Evolutionary conservation across 1,140 invertebrate species (phyloP).

Genomic region (Drosophila prosaltans): DNA sequence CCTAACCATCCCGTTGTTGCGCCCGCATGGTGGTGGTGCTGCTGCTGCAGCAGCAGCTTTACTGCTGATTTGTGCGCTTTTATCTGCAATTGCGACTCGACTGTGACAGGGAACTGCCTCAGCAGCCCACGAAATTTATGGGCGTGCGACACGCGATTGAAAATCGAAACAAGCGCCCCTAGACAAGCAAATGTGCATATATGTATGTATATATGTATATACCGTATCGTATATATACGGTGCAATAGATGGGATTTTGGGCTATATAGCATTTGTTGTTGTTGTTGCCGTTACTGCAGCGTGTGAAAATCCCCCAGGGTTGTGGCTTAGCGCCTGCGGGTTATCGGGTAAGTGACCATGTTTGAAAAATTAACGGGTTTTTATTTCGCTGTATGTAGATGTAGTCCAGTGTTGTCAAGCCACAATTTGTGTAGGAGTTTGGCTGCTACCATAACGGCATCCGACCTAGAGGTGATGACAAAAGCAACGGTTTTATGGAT

Average conservation of each 20-base stretch:
- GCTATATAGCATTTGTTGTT: neutral
- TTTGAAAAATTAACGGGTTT: slow-evolving; percentile 41
- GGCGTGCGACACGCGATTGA: slow-evolving; percentile 67
- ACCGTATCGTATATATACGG: slow-evolving; percentile 14
- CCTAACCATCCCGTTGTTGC: neutral
- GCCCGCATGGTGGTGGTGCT: slow-evolving; percentile 54
- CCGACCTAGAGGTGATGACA: slow-evolving; percentile 23
- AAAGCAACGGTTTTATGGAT: neutral
- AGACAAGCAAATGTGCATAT: slow-evolving; percentile 13
- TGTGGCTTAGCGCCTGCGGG: slow-evolving; percentile 63
- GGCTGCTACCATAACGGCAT: slow-evolving; percentile 31
- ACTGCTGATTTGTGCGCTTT: slow-evolving; percentile 56
- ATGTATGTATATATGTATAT: neutral
- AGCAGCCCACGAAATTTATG: slow-evolving; percentile 62
- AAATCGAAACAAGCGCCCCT: slow-evolving; percentile 56
- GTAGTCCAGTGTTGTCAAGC: slow-evolving; percentile 7
- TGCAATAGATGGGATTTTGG: slow-evolving; percentile 3
- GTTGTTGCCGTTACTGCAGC: slow-evolving; percentile 16
- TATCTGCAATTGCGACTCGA: slow-evolving; percentile 37
- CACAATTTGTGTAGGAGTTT: neutral
- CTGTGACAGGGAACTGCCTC: slow-evolving; percentile 17
- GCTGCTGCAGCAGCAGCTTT: slow-evolving; percentile 47
- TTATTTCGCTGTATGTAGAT: slow-evolving; percentile 14
- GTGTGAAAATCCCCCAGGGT: slow-evolving; percentile 63
- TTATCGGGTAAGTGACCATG: slow-evolving; percentile 5